phyloP scores from a whole-genome alignment of 2,888 invertebrate species.

The Tipula helvola region DNA sequence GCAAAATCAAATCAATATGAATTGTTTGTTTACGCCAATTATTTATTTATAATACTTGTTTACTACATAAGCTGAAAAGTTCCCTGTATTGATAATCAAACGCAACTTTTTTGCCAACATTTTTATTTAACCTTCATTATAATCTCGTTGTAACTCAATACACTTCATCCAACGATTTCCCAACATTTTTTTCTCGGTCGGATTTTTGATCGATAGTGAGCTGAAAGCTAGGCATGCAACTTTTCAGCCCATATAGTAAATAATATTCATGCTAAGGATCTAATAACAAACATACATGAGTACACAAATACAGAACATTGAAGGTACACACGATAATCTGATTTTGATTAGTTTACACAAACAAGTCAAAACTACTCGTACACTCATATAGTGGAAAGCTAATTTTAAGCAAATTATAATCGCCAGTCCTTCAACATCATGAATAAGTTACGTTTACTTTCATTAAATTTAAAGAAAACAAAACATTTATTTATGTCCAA shows the following conservation, averaged over 20 bases:
- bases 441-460: neutral
- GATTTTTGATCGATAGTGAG: too few species aligned
- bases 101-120: too few species aligned
- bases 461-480: neutral
- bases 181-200: too few species aligned
- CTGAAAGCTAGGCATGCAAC: too few species aligned
- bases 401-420: neutral
- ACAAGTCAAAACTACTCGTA: neutral
- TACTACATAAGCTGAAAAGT: neutral
- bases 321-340: neutral
- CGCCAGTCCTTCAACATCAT: neutral
- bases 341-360: neutral
- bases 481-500: neutral
- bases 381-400: neutral
- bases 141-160: too few species aligned
- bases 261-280: neutral
- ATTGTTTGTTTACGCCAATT: neutral
- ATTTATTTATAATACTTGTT: neutral
- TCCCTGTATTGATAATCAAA: too few species aligned
- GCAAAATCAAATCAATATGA: neutral
- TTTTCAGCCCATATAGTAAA: neutral
- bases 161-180: too few species aligned
- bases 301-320: neutral
- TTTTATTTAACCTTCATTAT: too few species aligned
- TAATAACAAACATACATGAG: too few species aligned